phyloP scores from a whole-genome alignment of 2,797 vertebrate genomes.

The Alosa sapidissima region DNA sequence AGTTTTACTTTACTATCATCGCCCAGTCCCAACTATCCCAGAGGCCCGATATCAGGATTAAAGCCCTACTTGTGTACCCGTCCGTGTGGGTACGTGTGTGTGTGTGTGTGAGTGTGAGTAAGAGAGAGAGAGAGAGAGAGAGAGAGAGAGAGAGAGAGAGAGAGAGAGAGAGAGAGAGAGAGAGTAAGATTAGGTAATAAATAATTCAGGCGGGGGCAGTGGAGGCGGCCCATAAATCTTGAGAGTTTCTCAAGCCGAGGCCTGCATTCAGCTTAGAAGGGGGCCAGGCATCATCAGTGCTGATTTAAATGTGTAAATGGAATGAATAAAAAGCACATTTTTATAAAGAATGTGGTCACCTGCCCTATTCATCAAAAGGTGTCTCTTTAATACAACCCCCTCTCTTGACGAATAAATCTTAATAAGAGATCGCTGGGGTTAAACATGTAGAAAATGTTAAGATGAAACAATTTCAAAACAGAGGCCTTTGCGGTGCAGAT shows the following conservation, averaged over 20 bases:
- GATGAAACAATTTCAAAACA: constrained; percentile 30
- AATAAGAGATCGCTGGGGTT: constrained; percentile 49
- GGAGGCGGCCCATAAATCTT: constrained; percentile 57
- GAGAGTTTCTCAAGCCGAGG: constrained; percentile 50
- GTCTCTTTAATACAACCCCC: constrained; percentile 56
- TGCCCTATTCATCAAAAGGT: constrained; percentile 48
- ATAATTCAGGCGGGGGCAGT: constrained; percentile 56
- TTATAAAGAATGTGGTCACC: constrained; percentile 39
- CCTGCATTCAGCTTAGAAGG: constrained; percentile 47
- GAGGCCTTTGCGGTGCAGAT: constrained; percentile 18
- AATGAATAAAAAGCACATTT: constrained; percentile 55
- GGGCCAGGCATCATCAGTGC: constrained; percentile 43
- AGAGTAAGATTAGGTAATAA: constrained; percentile 49
- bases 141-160: neutral
- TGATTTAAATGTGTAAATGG: constrained; percentile 53
- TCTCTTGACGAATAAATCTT: constrained; percentile 48
- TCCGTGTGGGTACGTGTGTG: neutral
- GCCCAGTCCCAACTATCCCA: constrained; percentile 24
- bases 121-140: neutral
- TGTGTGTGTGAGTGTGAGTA: neutral
- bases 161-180: neutral
- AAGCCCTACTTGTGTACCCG: constrained; percentile 20
- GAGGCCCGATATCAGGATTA: constrained; percentile 46
- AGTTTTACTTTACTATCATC: constrained; percentile 21
- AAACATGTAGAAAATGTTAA: constrained; percentile 52